phyloP scores from a whole-genome alignment of 2,888 invertebrate species.

The Sinhomidia bicolor region DNA sequence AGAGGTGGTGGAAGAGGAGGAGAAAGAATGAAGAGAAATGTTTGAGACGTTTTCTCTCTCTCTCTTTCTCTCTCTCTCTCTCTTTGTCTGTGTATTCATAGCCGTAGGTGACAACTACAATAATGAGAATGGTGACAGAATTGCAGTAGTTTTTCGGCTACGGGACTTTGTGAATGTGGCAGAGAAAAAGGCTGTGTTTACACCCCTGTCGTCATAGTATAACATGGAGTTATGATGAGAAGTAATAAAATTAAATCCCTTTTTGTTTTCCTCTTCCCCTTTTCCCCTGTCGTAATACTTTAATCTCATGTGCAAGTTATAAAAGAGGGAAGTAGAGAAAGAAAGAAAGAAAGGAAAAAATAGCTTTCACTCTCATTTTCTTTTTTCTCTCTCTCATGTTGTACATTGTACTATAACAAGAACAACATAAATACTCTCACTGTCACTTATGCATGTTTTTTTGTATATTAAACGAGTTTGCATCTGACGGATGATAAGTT shows the following conservation, averaged over 20 bases:
- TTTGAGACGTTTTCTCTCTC: no score
- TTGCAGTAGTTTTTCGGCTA: neutral
- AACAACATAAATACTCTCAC: conserved; percentile 3
- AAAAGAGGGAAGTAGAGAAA: neutral
- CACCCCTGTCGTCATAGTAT: neutral
- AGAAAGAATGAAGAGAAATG: no score
- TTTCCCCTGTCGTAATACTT: conserved; percentile 54
- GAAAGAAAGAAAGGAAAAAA: neutral
- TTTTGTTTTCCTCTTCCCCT: conserved; percentile 48
- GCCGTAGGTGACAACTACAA: neutral
- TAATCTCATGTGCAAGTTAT: conserved; percentile 54
- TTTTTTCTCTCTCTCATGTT: neutral
- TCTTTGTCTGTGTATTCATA: no score
- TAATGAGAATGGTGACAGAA: neutral
- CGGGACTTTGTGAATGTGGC: no score
- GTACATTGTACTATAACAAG: neutral
- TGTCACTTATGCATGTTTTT: neutral
- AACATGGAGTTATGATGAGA: conserved; percentile 49
- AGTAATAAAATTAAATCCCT: conserved; percentile 72
- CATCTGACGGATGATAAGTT: conserved; percentile 54
- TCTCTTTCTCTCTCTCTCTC: no score
- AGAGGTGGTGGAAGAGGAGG: no score
- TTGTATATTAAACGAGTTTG: neutral
- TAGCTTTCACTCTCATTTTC: neutral
- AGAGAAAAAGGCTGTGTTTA: neutral